Evolutionary conservation across 2,888 invertebrate species (phyloP).

Genomic region (Andrena bucephala): DNA sequence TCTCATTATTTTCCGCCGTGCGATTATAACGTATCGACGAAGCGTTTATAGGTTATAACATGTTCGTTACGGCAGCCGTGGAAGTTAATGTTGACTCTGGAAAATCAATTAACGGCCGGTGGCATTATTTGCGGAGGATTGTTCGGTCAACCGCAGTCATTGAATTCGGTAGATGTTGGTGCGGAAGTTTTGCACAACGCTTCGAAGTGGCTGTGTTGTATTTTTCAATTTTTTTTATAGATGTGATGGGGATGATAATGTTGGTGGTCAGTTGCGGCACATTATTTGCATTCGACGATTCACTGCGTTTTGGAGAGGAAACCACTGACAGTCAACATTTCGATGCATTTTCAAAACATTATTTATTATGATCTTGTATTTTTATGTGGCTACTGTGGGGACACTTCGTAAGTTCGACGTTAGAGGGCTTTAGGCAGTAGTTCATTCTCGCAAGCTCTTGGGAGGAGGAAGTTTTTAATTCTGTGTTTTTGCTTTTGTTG

Average conservation of each 20-base stretch:
- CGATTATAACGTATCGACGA: background rate
- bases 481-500: too few relatives aligned
- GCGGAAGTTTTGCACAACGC: slow-evolving; percentile 1
- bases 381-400: slow-evolving; percentile 16
- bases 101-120: background rate
- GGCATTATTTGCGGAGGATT: background rate
- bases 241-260: background rate
- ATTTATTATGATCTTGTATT: slow-evolving; percentile 46
- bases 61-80: background rate
- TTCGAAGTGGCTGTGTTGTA: background rate
- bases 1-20: background rate
- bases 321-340: background rate
- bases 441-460: background rate
- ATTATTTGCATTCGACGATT: background rate
- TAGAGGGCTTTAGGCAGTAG: background rate
- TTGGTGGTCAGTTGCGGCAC: background rate
- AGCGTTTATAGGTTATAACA: slow-evolving; percentile 30
- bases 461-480: background rate
- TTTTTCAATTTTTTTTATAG: background rate
- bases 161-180: background rate
- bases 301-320: background rate
- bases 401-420: background rate
- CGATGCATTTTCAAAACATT: slow-evolving; percentile 15
- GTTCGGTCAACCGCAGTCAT: background rate
- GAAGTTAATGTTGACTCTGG: background rate